A percentile compares a stretch with the other conserved stretches of the same genome.
phyloP scores from a whole-genome alignment of 1,140 invertebrate species.

The Brachionus manjavacas region DNA sequence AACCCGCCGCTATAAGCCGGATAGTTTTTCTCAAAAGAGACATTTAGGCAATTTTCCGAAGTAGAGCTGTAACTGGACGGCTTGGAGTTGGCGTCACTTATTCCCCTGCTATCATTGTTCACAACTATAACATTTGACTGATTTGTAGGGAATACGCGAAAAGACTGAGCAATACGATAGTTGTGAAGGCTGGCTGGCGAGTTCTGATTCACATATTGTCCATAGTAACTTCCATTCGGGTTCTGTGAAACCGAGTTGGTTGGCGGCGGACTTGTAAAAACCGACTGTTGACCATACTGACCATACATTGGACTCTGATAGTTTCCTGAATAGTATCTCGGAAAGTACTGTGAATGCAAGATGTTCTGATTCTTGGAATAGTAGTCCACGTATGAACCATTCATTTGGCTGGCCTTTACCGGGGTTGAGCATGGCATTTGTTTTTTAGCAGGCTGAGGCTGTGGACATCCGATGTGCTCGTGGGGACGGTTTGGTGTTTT shows the following conservation, averaged over 20 bases:
- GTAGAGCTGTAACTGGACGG: neutral
- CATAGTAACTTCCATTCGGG: neutral
- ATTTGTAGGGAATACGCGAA: neutral
- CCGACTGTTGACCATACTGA: neutral
- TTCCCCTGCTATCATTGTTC: neutral
- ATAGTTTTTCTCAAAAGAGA: constrained; percentile 23
- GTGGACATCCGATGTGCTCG: neutral
- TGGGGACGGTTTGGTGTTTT: neutral
- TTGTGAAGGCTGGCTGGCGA: neutral
- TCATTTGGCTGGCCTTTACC: neutral
- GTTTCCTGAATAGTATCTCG: neutral
- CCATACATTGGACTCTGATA: neutral
- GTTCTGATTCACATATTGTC: neutral
- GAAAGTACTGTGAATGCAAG: neutral
- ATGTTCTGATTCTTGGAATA: neutral
- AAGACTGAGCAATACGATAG: neutral
- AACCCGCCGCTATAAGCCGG: neutral
- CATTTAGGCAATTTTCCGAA: neutral
- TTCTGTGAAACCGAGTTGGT: neutral
- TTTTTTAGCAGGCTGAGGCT: neutral
- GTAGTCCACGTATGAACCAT: neutral
- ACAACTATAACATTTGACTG: constrained; percentile 4
- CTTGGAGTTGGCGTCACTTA: neutral
- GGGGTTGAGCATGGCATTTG: neutral
- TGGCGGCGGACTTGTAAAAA: neutral